Evolutionary conservation across 2,888 invertebrate genomes (phyloP).

Genomic region (Autographa pulchrina): DNA sequence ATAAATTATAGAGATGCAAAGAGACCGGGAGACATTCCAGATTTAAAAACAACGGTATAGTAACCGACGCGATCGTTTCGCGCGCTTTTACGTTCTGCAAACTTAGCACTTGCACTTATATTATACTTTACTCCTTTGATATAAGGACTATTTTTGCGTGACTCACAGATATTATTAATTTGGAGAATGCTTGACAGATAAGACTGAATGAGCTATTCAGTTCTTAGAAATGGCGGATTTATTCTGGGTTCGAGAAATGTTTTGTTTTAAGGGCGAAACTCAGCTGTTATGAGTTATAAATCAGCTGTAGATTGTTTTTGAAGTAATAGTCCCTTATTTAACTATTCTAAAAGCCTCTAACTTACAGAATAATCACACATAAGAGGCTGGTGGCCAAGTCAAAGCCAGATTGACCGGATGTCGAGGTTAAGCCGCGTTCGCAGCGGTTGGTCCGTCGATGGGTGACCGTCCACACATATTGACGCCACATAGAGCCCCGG

Average conservation of each 20-base stretch:
- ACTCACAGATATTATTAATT: neutral
- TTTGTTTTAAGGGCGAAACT: conserved; percentile 13
- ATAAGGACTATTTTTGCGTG: conserved; percentile 28
- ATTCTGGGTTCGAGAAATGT: conserved; percentile 26
- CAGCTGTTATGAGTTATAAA: conserved; percentile 34
- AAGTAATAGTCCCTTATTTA: neutral
- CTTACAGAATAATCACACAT: neutral
- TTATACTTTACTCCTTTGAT: neutral
- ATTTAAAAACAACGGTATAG: conserved; percentile 75
- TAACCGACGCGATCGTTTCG: conserved; percentile 59
- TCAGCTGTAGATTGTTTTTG: conserved; percentile 27
- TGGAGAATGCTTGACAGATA: conserved; percentile 46
- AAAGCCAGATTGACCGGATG: too few species aligned
- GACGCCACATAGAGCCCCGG: too few species aligned
- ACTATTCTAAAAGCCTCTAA: neutral
- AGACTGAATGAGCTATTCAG: conserved; percentile 54
- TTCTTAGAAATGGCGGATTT: conserved; percentile 51
- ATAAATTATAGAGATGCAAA: conserved; percentile 37
- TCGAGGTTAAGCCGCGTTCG: neutral
- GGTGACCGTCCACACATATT: neutral
- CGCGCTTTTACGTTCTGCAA: conserved; percentile 55
- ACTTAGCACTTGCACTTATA: conserved; percentile 22
- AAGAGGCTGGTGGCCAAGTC: too few species aligned
- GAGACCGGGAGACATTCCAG: conserved; percentile 73
- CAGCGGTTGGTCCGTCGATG: neutral